Evolutionary conservation across 2,113 vertebrate genomes (phyloP).

Genomic region (Odobenus rosmarus): DNA sequence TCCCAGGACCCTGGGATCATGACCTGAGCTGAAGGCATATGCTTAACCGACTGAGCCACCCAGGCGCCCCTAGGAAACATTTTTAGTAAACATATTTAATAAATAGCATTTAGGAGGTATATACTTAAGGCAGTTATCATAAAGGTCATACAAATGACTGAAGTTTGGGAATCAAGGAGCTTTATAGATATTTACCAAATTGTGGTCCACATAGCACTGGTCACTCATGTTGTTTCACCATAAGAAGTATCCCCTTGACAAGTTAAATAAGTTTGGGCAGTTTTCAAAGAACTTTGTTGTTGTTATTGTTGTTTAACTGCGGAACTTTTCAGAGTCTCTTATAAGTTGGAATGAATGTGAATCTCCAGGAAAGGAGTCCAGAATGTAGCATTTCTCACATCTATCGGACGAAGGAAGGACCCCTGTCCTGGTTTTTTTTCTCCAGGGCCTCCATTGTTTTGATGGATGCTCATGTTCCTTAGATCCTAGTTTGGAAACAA

Average conservation of each 20-base stretch:
- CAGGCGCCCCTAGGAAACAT: neutral
- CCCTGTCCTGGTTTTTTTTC: neutral
- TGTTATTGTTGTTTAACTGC: neutral
- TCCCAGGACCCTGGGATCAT: too few species aligned
- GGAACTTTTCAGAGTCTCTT: neutral
- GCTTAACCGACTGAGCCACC: too few species aligned
- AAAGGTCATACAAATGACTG: neutral
- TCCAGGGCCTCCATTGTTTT: neutral
- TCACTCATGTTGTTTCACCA: neutral
- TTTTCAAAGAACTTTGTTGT: neutral
- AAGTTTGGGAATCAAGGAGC: neutral
- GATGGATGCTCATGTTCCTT: neutral
- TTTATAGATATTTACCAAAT: neutral
- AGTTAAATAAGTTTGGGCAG: neutral
- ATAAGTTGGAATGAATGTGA: neutral
- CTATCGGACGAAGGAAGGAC: neutral
- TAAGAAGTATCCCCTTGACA: neutral
- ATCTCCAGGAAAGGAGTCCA: neutral
- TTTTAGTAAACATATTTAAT: constrained; percentile 16
- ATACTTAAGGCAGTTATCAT: neutral
- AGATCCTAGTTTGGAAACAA: neutral
- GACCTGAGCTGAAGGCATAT: too few species aligned
- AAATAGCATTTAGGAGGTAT: neutral
- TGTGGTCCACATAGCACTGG: neutral
- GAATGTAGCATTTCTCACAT: neutral